These are phyloP conservation scores for Linurgus olivaceus DNA, from an alignment of 2,797 vertebrate genomes.

Conservation along the genomic window DNA sequence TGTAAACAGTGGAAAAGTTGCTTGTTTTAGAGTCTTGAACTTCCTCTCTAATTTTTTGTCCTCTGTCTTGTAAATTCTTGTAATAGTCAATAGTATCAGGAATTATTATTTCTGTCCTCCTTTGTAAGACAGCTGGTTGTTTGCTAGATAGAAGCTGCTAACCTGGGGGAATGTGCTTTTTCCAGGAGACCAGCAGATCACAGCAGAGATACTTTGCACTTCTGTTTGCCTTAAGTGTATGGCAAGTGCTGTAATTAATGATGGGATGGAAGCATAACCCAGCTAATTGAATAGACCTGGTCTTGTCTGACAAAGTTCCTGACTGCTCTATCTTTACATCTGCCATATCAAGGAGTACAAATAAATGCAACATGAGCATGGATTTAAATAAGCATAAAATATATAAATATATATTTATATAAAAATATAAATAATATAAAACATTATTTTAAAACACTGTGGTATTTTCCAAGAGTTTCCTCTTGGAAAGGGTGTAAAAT, in stretches of 20 bases:
- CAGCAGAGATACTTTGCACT: neutral
- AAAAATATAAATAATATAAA: no score
- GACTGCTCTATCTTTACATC: neutral
- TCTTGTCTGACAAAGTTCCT: neutral
- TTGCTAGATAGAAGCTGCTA: neutral
- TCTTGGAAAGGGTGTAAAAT: neutral
- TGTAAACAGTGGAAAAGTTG: neutral
- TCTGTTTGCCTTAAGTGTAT: neutral
- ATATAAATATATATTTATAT: no score
- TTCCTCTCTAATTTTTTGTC: neutral
- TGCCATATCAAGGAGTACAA: neutral
- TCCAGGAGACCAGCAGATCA: neutral
- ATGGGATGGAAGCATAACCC: neutral
- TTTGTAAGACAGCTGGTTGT: neutral
- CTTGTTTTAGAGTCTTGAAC: neutral
- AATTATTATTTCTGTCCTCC: neutral
- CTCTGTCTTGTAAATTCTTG: neutral
- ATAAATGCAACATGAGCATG: neutral
- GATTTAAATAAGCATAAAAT: neutral
- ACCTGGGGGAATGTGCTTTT: neutral
- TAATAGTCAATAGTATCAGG: neutral
- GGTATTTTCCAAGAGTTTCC: neutral
- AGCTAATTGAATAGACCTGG: slow-evolving; percentile 16
- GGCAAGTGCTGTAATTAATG: neutral
- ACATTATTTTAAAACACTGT: neutral